phyloP scores from a whole-genome alignment of 2,797 vertebrate genomes.

The Erpetoichthys calabaricus region DNA sequence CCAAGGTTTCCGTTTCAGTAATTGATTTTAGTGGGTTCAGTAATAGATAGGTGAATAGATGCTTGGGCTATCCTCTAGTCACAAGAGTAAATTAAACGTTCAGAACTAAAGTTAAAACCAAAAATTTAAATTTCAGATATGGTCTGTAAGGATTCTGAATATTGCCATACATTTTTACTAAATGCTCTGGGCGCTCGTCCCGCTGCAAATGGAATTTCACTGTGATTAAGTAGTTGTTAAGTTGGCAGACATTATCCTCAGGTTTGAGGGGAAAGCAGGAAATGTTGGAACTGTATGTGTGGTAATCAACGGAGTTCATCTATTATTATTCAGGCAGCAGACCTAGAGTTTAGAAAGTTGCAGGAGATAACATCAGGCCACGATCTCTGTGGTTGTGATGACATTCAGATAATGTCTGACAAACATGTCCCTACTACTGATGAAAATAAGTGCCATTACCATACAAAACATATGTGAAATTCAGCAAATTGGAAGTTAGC shows the following conservation, averaged over 20 bases:
- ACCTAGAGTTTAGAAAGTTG: constrained; percentile 38
- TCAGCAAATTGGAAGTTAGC: constrained; percentile 63
- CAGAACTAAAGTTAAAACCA: constrained; percentile 18
- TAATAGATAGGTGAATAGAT: no score
- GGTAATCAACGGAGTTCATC: constrained; percentile 53
- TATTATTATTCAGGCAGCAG: constrained; percentile 46
- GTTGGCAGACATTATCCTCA: constrained; percentile 56
- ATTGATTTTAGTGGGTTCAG: no score
- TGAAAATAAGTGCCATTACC: constrained; percentile 39
- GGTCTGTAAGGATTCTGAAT: constrained; percentile 47
- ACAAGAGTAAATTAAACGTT: no score
- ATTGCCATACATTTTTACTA: constrained; percentile 34
- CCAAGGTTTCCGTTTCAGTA: no score
- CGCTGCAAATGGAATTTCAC: constrained; percentile 34
- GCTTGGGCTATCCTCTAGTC: no score
- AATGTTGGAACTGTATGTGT: constrained; percentile 36
- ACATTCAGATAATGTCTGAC: constrained; percentile 42
- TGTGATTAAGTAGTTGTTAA: constrained; percentile 43
- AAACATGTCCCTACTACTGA: constrained; percentile 32
- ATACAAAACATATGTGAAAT: constrained; percentile 47
- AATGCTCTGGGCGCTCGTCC: constrained; percentile 50
- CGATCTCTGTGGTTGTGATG: constrained; percentile 58
- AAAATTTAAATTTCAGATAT: constrained; percentile 33
- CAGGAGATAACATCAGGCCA: constrained; percentile 48
- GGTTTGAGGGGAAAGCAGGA: constrained; percentile 33